Conservation (phyloP, 2,797 vertebrate species). For the Anas georgica region DNA sequence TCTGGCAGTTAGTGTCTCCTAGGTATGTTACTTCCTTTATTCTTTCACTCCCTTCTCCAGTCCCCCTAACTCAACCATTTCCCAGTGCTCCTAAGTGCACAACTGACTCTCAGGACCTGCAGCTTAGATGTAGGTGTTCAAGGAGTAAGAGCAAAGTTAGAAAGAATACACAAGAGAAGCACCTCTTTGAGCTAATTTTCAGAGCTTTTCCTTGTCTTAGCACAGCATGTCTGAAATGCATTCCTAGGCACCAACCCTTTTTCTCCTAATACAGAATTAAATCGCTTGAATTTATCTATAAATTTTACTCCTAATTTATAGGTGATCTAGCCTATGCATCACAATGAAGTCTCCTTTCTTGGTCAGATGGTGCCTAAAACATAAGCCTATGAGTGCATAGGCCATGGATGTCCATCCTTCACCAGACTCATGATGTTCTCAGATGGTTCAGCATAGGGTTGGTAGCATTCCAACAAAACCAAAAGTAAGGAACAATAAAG, state of each 20-base stretch:
- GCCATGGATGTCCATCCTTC: neutral
- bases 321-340: neutral
- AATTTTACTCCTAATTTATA: neutral
- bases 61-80: neutral
- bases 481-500: neutral
- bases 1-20: neutral
- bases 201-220: neutral
- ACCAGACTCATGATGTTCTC: neutral
- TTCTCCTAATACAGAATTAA: neutral
- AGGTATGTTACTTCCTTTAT: neutral
- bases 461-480: neutral
- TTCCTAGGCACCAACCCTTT: neutral
- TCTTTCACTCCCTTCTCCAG: neutral
- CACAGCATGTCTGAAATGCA: neutral
- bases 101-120: neutral
- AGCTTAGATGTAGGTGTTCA: neutral
- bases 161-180: neutral
- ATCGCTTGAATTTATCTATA: neutral
- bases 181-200: neutral
- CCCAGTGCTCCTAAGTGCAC: neutral
- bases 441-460: neutral
- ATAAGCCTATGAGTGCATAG: fast-evolving
- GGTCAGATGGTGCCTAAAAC: neutral
- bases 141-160: neutral
- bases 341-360: neutral